phyloP scores from a whole-genome alignment of 2,888 invertebrate species.

The Microctonus aethiopoides region DNA sequence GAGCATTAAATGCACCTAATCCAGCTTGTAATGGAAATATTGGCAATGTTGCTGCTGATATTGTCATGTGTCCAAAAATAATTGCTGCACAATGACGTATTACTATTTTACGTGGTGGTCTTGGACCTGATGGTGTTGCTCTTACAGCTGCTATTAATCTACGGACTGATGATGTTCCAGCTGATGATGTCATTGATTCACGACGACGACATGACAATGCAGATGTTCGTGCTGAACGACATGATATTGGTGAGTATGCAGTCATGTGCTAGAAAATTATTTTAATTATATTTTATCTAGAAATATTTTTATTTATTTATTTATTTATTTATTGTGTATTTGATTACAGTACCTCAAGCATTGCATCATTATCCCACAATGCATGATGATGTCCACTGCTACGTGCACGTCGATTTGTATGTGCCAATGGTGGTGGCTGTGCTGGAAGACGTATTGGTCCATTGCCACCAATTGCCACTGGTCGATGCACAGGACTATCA shows the following conservation, averaged over 20 bases:
- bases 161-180: conserved; percentile 76
- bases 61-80: conserved; percentile 71
- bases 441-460: conserved; percentile 59
- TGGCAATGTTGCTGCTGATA: conserved; percentile 75
- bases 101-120: conserved; percentile 59
- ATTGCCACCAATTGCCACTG: conserved; percentile 55
- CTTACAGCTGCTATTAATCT: conserved; percentile 73
- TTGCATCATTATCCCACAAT: conserved; percentile 60
- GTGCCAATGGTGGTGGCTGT: conserved; percentile 58
- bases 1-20: conserved; percentile 64
- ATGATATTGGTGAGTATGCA: conserved; percentile 73
- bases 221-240: conserved; percentile 62
- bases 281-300: no score
- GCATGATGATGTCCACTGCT: conserved; percentile 61
- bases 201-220: conserved; percentile 69
- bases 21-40: conserved; percentile 71
- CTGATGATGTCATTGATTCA: conserved; percentile 70
- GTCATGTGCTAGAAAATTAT: conserved; percentile 67
- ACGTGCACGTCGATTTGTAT: conserved; percentile 59
- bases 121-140: conserved; percentile 58
- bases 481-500: conserved; percentile 56
- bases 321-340: background rate
- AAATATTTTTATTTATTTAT: background rate
- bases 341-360: conserved; percentile 57
- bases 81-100: conserved; percentile 65